Percentiles rank a stretch among this genome's conserved stretches.
Conservation (phyloP, 1,140 invertebrate species). For the Lepidostoma basale region DNA sequence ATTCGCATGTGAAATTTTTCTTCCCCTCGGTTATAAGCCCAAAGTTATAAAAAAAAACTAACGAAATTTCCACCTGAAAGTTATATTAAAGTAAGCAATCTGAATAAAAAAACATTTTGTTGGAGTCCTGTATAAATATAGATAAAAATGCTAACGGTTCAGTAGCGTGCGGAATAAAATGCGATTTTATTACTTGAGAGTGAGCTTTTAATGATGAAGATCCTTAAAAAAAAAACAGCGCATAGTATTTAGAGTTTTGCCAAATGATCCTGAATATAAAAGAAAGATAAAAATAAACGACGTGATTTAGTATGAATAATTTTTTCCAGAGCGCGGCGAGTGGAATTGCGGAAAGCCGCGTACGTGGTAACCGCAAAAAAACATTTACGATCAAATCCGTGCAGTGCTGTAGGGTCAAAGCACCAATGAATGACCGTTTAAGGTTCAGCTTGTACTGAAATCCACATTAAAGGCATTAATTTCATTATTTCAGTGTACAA, state of each 20-base stretch:
- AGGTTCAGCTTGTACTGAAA: too few species aligned
- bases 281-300: slow-evolving; percentile 24
- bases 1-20: too few species aligned
- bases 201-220: slow-evolving; percentile 25
- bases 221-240: slow-evolving; percentile 15
- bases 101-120: slow-evolving; percentile 9
- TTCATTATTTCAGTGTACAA: too few species aligned
- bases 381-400: slow-evolving; percentile 8
- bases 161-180: slow-evolving; percentile 18
- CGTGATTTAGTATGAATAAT: slow-evolving; percentile 19
- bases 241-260: slow-evolving; percentile 23
- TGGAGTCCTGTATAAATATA: slow-evolving; percentile 20
- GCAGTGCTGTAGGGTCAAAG: too few species aligned
- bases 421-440: too few species aligned
- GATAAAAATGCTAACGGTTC: slow-evolving; percentile 14
- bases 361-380: background rate
- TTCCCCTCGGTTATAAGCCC: background rate
- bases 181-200: slow-evolving; percentile 20
- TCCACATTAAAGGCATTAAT: too few species aligned
- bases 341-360: background rate
- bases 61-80: slow-evolving; percentile 6
- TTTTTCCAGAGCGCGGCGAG: background rate
- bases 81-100: slow-evolving; percentile 13
- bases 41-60: slow-evolving; percentile 18
- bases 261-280: slow-evolving; percentile 31